A percentile compares a stretch with the other conserved stretches of the same genome.
phyloP scores from a whole-genome alignment of 2,113 vertebrate species.

The Eonycteris spelaea region DNA sequence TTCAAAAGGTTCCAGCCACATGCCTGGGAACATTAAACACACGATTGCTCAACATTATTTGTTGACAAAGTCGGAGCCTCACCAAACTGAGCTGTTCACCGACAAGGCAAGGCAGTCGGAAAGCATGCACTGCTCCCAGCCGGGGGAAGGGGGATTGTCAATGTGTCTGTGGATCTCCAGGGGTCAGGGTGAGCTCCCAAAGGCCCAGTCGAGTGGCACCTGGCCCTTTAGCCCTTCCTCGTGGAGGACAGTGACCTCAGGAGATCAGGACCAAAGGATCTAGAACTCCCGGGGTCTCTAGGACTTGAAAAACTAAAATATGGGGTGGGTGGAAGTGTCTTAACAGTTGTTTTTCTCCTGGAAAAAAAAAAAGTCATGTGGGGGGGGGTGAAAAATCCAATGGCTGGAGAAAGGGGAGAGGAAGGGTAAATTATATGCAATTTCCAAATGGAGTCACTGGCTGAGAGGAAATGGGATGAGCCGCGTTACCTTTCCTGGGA shows the following conservation, averaged over 20 bases:
- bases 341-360: conserved; percentile 72
- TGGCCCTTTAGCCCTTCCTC: not conserved
- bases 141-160: not conserved
- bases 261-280: not conserved
- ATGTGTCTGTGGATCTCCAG: conserved; percentile 63
- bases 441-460: conserved; percentile 50
- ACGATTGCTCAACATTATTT: conserved; percentile 83
- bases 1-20: conserved; percentile 86
- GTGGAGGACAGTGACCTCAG: not conserved
- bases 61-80: conserved; percentile 81
- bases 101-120: conserved; percentile 75
- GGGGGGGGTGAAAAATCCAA: conserved; percentile 4
- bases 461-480: not conserved
- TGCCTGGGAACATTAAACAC: conserved; percentile 87
- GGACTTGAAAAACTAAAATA: conserved; percentile 3
- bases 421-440: not conserved
- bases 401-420: not conserved
- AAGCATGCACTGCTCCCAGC: conserved; percentile 78
- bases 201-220: not conserved
- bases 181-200: conserved; percentile 78
- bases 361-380: conserved; percentile 65
- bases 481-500: conserved; percentile 55
- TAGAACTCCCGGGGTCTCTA: not conserved
- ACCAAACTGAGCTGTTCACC: conserved; percentile 79
- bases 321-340: not conserved